Evolutionary conservation across 2,888 invertebrate species (phyloP), one percentile per base, ranked within the genome.

Genomic region (Lydus trimaculatus): DNA sequence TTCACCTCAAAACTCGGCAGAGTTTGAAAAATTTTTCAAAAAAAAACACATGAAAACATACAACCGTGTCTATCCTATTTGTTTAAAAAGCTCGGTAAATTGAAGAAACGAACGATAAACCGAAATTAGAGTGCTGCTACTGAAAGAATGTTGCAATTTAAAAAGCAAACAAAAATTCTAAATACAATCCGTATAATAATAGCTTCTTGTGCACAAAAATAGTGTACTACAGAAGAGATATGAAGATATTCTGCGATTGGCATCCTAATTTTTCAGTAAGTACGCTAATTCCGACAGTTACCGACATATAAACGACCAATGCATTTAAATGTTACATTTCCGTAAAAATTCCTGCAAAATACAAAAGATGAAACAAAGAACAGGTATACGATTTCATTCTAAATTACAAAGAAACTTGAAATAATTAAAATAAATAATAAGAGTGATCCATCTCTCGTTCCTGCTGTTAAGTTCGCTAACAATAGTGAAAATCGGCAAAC

Each of bases 271-370:
- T 72, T 73, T 74, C 70, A 74, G 65, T 69, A 67, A 63, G 61
- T 65, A 70, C 67, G 76, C 77, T 80, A 79, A 80, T 80, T 79
- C 69, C 73, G 76, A 75, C 79, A 77, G 76, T 74, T 77, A 77
- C 73, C 73, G 70, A 70, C 69, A 67, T 58, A 73, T 70, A 77
- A 79, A 81, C 82, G 80, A 73, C 79, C 82, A 83, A 83, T 83
- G 83, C 82, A 83, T 83, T 83, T 82, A 83, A 83, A 83, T 83
- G 83, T 80, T 78, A 76, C 79, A 82, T 82, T 83, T 82, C 75
- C 69, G 78, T n/a, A n/a, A n/a, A n/a, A n/a, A n/a, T n/a, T n/a
- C n/a, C n/a, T n/a, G n/a, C n/a, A n/a, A n/a, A n/a, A n/a, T 76
- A 72, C 74, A 75, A 78, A 79, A 77, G 77, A 78, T 39, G 39